Percentiles rank a stretch among this genome's conserved stretches.
Evolutionary conservation across 2,113 vertebrate genomes (phyloP).

Genomic region (Oreochromis spilurus): DNA sequence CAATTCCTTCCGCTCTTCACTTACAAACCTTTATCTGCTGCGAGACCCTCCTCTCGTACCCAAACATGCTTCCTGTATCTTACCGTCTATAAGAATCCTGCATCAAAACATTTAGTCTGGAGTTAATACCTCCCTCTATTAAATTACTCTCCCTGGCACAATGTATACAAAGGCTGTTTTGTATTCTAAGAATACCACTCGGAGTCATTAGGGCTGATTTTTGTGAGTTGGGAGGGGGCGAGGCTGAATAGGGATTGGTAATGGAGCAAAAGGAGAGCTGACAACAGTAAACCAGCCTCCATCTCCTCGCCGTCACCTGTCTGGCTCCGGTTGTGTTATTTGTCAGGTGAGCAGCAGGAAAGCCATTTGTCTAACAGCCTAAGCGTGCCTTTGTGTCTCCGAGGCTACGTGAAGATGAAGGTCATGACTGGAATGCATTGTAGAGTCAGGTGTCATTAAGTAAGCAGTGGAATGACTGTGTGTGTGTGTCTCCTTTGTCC

Average conservation of each 20-base stretch:
- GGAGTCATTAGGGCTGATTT: conserved; percentile 51
- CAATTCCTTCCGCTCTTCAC: conserved; percentile 23
- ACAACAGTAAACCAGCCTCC: conserved; percentile 34
- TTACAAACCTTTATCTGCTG: conserved; percentile 14
- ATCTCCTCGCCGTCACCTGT: not conserved
- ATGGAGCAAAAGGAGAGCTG: conserved; percentile 38
- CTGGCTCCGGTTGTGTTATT: conserved; percentile 5
- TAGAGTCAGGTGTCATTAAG: conserved; percentile 26
- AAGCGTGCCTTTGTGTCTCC: conserved; percentile 8
- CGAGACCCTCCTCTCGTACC: not conserved
- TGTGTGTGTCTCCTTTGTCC: not conserved
- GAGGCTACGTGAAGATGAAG: not conserved
- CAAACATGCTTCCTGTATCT: not conserved
- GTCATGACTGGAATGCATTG: conserved; percentile 30
- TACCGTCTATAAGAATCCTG: not conserved
- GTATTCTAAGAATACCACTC: conserved; percentile 53
- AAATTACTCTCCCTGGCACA: conserved; percentile 53
- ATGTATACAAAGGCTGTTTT: conserved; percentile 68
- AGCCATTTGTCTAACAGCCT: conserved; percentile 3
- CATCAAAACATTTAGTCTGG: conserved; percentile 49
- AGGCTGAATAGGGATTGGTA: conserved; percentile 46
- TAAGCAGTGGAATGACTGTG: not conserved
- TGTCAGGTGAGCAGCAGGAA: not conserved
- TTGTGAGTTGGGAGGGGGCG: not conserved
- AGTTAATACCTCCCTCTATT: conserved; percentile 56